Percentiles rank a stretch among this genome's conserved stretches.
phyloP scores from a whole-genome alignment of 2,113 vertebrate species.

The Cettia cetti region DNA sequence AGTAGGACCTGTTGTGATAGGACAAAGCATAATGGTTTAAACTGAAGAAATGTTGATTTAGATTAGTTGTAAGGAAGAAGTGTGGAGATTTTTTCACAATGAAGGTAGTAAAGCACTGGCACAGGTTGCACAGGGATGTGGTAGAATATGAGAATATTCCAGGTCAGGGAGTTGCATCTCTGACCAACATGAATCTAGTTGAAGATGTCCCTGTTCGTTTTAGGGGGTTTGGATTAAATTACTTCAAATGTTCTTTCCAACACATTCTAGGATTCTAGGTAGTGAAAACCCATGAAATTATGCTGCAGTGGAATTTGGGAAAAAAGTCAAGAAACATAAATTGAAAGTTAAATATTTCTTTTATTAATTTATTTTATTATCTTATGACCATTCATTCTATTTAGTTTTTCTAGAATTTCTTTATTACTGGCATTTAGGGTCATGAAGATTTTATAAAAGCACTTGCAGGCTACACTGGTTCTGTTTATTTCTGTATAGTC shows the following conservation, averaged over 20 bases:
- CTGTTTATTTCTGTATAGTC: background rate
- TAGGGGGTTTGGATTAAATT: background rate
- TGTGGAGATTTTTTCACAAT: background rate
- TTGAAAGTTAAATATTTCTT: background rate
- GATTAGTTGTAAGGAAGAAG: background rate
- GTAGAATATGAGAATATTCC: background rate
- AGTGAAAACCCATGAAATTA: background rate
- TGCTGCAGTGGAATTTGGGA: background rate
- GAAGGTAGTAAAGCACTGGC: background rate
- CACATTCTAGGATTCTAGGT: background rate
- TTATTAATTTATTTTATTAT: background rate
- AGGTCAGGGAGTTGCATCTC: background rate
- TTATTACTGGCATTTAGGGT: background rate
- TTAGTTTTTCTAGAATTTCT: background rate
- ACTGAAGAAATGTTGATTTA: background rate
- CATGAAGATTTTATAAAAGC: background rate
- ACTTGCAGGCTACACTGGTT: background rate
- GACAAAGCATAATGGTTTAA: background rate
- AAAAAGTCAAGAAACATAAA: background rate
- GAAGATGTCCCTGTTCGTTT: background rate
- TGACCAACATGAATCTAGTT: background rate
- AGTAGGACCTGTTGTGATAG: background rate
- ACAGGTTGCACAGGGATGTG: background rate
- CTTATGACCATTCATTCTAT: background rate
- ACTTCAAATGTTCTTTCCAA: background rate